Base-by-base conservation (phyloP, 1,140 invertebrate species). In the Drosophila ficusphila region DNA sequence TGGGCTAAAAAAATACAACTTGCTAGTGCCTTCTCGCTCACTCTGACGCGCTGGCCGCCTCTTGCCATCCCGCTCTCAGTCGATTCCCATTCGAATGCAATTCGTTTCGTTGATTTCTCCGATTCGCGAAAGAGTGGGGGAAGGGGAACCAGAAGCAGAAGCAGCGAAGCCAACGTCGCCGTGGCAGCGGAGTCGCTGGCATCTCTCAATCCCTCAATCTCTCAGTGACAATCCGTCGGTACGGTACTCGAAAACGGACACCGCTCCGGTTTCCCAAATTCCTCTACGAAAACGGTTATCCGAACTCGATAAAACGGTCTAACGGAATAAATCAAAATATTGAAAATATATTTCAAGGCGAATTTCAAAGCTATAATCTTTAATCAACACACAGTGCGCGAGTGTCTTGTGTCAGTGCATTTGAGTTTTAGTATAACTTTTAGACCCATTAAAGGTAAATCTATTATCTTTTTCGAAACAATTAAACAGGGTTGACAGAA, bases 71-170 rank as follows among this genome's bases (percentile, higher is more conserved):
- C 49, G 39, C 54, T 61, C 69, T 52, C 39, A 58, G 60, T 78
- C 67, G 82, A 86, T 86, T 86, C 81, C 81, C 64, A 67, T 86
- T 86, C 83, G 82, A 88, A 88, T 86, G 78, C 82, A 86, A 86
- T 86, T 86, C 82, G 83, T 86, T 85, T 86, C 74, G 82, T 88
- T 88, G 82, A 86, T 86, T 86, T 86, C 83, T 88, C 70, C 62
- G 36, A 47, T 76, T 64, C 74, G 74, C 70, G 57, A 42, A 54
- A 29, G 49, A 29, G 19, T 31, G 58, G 53, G 27, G 54, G 9
- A 36, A 16, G 38, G 9, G 29, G 27, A 33, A 12, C 16, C 14
- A 25, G 58, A 33, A 31, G 36, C 56, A 18, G 53, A 58, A 42
- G 54, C 60, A 62, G 60, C 70, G 68, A 51, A 39, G 64, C 47